Conservation (phyloP, 2,888 invertebrate genomes). For the Pandemis corylana region DNA sequence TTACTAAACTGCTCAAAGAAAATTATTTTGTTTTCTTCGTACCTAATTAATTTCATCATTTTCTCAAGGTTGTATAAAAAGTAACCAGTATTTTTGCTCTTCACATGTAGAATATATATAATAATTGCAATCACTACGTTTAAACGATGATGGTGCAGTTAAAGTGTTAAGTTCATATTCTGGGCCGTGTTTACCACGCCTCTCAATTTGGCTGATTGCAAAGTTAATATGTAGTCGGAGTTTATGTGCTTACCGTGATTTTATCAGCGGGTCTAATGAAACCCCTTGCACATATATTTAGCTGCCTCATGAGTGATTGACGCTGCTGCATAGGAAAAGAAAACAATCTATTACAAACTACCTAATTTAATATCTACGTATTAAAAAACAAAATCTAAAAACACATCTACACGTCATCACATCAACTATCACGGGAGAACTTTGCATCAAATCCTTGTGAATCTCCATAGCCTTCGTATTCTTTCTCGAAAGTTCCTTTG, state of each 20-base stretch:
- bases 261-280: not conserved
- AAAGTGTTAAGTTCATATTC: too few species aligned
- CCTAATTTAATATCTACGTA: not conserved
- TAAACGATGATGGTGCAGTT: too few species aligned
- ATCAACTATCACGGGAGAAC: slow-evolving; percentile 56
- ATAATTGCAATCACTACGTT: too few species aligned
- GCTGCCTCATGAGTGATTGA: not conserved
- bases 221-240: too few species aligned
- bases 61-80: too few species aligned
- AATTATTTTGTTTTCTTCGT: too few species aligned
- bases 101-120: too few species aligned
- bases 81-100: too few species aligned
- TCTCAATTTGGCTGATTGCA: not conserved
- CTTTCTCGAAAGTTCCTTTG: slow-evolving; percentile 80
- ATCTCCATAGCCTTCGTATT: slow-evolving; percentile 75
- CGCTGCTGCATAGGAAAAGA: not conserved
- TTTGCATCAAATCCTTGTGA: slow-evolving; percentile 73
- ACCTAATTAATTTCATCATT: too few species aligned
- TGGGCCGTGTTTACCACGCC: not conserved
- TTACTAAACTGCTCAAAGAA: too few species aligned
- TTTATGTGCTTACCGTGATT: too few species aligned
- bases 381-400: not conserved
- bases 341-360: not conserved
- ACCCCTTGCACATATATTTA: not conserved
- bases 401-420: not conserved